Evolutionary conservation across 2,888 invertebrate genomes (phyloP), one percentile per base, ranked within the genome.

Genomic region (Octonoba sinensis): DNA sequence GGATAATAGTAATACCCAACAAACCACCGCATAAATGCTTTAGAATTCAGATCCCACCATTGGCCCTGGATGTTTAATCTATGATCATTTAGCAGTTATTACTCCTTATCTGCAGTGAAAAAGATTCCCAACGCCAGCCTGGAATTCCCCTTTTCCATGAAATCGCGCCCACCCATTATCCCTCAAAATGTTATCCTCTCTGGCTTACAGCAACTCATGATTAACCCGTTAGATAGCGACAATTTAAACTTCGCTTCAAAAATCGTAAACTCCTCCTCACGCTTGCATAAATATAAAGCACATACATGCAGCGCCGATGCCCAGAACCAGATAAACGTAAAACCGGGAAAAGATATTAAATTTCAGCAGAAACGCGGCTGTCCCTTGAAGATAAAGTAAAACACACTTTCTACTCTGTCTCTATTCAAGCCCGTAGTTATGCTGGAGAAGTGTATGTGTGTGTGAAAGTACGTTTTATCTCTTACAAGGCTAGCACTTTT

Each of bases 271-370:
- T 36, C 36, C 36, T 36, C 36, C 36, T 36, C 69, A 36, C 54
- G 24, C 44, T 60, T 47, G 60, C 20, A 60, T 16, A n/a, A 24
- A 27, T 36, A 36, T 36, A 6, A 6, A 36, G 36, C 36, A 36
- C 36, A 36, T 3, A 16, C 20, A 59, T 24, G 16, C 59, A 60
- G 47, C 59, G 60, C 65, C 74, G 74, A 74, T 65, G 74, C 47
- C 65, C n/a, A 65, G 47, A 57, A 57, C 66, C 56, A 66, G 74
- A 74, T 74, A 74, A 74, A 74, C 65, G 59, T 8, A 60, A 51
- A 8, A 46, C 44, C 20, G 57, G 46, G 20, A 44, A 64, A 54
- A 66, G 74, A 74, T 65, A 74, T 74, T 74, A 74, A 74, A 74
- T 74, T 74, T 66, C 66, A 27, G 27, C 47, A 36, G 13, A 47